Evolutionary conservation across 2,888 invertebrate genomes (phyloP), one percentile per base, ranked within the genome.

Genomic region (Cryptus armator): DNA sequence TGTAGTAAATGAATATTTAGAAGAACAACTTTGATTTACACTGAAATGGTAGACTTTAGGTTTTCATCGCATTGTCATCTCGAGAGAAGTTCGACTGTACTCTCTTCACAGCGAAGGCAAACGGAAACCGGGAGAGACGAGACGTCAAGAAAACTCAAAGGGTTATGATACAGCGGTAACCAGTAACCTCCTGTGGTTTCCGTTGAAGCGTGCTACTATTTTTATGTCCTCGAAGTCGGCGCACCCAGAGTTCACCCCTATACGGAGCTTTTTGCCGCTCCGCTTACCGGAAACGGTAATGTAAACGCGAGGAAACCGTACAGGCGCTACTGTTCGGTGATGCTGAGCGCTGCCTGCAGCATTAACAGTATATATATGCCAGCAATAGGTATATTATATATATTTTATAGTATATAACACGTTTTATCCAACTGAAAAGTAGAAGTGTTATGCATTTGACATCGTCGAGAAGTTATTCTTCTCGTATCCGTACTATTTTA

Each of bases 231-330:
- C 68, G 24, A 68, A 74, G 48, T 46, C 71, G 82, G 79, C 80
- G 76, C 72, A 66, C 76, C 76, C 77, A 82, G 37, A 64, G 83
- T 67, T 72, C 59, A 32, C 66, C 29, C 37, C 70, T 37, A 12
- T n/a, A 9, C 46, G 68, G 37, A 71, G 62, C 77, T 82, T 80
- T 37, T 70, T 80, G 74, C 70, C 59, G 59, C 76, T 70, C 56
- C 48, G 59, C 53, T 81, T 77, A 79, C 83, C 87, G 87, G 87
- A 87, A 87, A 84, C 80, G 82, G 51, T 85, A 84, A 87, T 77
- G 87, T 87, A 87, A 87, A 87, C 87, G 70, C 64, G 59, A 24
- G 14, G n/a, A 74, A 78, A 46, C 74, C 53, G 32, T 16, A 44
- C 19, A 62, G 32, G 67, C 12, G 44, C 37, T 66, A 44, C 44